Base-by-base conservation (phyloP, 2,888 invertebrate species). In the Scaptomyza cyrtandrae region DNA sequence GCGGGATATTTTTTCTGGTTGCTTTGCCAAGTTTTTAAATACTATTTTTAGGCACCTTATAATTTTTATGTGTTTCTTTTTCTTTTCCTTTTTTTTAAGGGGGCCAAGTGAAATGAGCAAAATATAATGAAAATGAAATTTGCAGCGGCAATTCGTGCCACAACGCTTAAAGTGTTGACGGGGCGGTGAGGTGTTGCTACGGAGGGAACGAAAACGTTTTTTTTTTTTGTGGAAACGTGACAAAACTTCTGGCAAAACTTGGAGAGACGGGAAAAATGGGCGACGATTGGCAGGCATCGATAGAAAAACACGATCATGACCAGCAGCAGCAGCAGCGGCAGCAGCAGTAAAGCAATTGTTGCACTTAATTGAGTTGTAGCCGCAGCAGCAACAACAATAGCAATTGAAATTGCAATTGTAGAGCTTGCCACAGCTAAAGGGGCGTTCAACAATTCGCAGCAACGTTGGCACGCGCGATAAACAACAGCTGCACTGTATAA, bases 271-370 rank as follows among this genome's bases (percentile, higher is more conserved):
- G 61, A 50, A 76, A 39, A 74, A 58, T 55, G 62, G 44, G 46
- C 77, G 68, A 76, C 74, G 86, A 83, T 86, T 72, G 80, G 64
- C 64, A 75, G 70, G 57, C 52, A 63, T 67, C 68, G 82, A 86
- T 86, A 11, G 16, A 10, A 71, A 60, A 56, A 59, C 82, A 85
- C 85, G 85, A 76, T 86, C 73, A 67, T 79, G 85, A 78, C 68
- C 71, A 68, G 50, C 59, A 65, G 50, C 37, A 13, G 35, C 35
- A 13, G 35, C 35, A 44, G 62, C 63, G 13, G 13, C 35, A 35
- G 16, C 19, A 13, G 19, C 19, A 19, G n/a, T 13, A 6, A 5
- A 37, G 37, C 44, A 53, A 61, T 49, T 75, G 71, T 54, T 24
- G 65, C 53, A 50, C 29, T 57, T 67, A 78, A 80, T 80, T 78